Percentiles rank a stretch among this genome's conserved stretches.
Conservation (phyloP, 2,888 invertebrate genomes). For the Dolichopus griseipennis region DNA sequence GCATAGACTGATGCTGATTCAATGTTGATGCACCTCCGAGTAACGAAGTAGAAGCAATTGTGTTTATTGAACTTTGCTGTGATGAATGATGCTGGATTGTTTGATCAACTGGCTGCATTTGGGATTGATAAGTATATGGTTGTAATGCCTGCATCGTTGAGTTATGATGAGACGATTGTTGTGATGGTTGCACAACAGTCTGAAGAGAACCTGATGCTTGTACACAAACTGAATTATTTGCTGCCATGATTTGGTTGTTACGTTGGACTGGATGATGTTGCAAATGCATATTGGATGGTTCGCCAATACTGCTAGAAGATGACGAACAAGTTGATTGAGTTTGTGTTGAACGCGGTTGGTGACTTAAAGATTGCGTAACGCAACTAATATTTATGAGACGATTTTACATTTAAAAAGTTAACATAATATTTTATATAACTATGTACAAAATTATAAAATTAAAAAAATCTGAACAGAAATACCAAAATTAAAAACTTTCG, state of each 20-base stretch:
- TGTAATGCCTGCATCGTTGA: not conserved
- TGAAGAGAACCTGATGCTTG: conserved; percentile 26
- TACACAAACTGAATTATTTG: conserved; percentile 31
- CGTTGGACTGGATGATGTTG: conserved; percentile 15
- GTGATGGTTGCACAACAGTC: not conserved
- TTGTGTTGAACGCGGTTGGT: conserved; percentile 28
- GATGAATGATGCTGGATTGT: not conserved
- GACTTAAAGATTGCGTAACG: conserved; percentile 24
- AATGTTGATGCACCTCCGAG: not conserved
- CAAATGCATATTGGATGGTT: conserved; percentile 19
- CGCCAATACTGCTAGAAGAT: conserved; percentile 23
- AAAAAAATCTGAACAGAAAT: not conserved
- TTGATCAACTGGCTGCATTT: not conserved
- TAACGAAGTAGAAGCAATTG: not conserved
- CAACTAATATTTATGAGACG: conserved; percentile 20
- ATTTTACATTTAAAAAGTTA: not conserved
- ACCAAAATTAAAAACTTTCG: not conserved
- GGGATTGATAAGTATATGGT: not conserved
- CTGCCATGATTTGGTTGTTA: conserved; percentile 25
- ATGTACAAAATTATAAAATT: not conserved
- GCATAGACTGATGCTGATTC: conserved; percentile 4
- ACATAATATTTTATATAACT: conserved; percentile 1
- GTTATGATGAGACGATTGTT: not conserved
- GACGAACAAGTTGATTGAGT: conserved; percentile 26
- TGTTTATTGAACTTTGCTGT: not conserved